phyloP scores from a whole-genome alignment of 2,113 vertebrate species.

The Calidris pugnax region DNA sequence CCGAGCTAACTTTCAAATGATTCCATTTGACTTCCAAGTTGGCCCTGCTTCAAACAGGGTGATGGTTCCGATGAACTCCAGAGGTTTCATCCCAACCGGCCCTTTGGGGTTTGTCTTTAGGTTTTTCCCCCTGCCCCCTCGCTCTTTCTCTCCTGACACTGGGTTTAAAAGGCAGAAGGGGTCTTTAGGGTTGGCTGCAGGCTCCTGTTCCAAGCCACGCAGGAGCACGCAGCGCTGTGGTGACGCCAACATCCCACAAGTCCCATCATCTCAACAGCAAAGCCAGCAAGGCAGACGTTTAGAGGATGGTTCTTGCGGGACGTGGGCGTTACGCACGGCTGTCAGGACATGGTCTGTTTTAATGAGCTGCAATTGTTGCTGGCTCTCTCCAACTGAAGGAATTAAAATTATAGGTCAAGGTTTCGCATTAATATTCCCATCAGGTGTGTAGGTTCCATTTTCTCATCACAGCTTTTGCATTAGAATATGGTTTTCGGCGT shows the following conservation, averaged over 20 bases:
- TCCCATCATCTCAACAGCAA: not conserved
- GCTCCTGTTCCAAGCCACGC: not conserved
- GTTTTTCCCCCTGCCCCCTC: rapidly evolving
- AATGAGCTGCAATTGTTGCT: slow-evolving; percentile 25
- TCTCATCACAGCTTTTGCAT: slow-evolving; percentile 28
- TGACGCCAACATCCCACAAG: not conserved
- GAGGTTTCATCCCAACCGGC: not conserved
- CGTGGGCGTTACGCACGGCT: not conserved
- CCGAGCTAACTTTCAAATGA: not conserved
- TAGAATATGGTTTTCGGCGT: not conserved
- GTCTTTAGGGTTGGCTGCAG: not conserved
- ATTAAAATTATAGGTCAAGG: slow-evolving; percentile 43
- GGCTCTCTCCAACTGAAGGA: not conserved
- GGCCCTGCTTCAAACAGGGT: not conserved
- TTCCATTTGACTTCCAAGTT: not conserved
- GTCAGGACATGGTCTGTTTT: not conserved
- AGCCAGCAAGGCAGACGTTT: not conserved
- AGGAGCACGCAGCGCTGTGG: not conserved
- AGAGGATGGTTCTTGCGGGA: not conserved
- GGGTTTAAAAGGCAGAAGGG: not conserved
- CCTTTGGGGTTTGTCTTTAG: not conserved
- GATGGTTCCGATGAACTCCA: not conserved
- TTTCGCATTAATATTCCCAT: slow-evolving; percentile 47
- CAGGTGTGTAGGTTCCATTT: slow-evolving; percentile 21
- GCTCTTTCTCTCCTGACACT: not conserved